Percentiles rank a stretch among this genome's conserved stretches.
Evolutionary conservation across 92 coral and sea anemone genomes (phyloP).

Genomic region (Muricea muricata): DNA sequence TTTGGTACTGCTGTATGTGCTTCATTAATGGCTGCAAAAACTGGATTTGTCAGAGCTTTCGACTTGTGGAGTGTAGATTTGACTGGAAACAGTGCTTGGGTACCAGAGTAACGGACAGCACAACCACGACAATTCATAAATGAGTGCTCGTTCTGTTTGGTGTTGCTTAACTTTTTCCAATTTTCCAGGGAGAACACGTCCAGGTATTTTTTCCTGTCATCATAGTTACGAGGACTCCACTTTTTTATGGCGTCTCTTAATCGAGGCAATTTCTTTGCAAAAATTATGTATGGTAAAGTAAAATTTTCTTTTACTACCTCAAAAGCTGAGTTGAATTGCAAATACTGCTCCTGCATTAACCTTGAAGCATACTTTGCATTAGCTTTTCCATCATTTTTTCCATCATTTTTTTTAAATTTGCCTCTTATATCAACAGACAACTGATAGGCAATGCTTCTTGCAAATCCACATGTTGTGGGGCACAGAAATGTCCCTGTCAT

Average conservation of each 20-base stretch:
- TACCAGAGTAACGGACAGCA: slow-evolving; percentile 33
- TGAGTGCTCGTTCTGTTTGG: slow-evolving; percentile 47
- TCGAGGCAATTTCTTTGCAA: slow-evolving; percentile 57
- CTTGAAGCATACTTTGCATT: slow-evolving; percentile 52
- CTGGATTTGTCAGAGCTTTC: slow-evolving; percentile 58
- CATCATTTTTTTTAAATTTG: slow-evolving; percentile 41
- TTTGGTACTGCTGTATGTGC: slow-evolving; percentile 22
- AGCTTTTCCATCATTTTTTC: too few relatives aligned
- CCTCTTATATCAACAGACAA: slow-evolving; percentile 31
- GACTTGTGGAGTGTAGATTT: slow-evolving; percentile 53
- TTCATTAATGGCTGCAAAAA: slow-evolving; percentile 39
- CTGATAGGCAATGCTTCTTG: slow-evolving; percentile 55
- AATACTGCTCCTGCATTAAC: slow-evolving; percentile 54
- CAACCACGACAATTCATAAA: slow-evolving; percentile 56
- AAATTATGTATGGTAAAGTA: slow-evolving; percentile 37
- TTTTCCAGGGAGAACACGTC: slow-evolving; percentile 48
- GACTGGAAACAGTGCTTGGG: slow-evolving; percentile 50
- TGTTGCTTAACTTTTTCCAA: slow-evolving; percentile 43
- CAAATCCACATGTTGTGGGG: slow-evolving; percentile 72
- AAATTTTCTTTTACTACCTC: slow-evolving; percentile 44
- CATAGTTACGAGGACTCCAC: slow-evolving; percentile 61
- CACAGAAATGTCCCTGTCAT: slow-evolving; percentile 73
- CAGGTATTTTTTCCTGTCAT: slow-evolving; percentile 59
- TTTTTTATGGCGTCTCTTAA: slow-evolving; percentile 49
- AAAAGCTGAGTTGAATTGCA: slow-evolving; percentile 28